phyloP scores from a whole-genome alignment of 2,113 vertebrate species.

The Muntiacus muntjak region DNA sequence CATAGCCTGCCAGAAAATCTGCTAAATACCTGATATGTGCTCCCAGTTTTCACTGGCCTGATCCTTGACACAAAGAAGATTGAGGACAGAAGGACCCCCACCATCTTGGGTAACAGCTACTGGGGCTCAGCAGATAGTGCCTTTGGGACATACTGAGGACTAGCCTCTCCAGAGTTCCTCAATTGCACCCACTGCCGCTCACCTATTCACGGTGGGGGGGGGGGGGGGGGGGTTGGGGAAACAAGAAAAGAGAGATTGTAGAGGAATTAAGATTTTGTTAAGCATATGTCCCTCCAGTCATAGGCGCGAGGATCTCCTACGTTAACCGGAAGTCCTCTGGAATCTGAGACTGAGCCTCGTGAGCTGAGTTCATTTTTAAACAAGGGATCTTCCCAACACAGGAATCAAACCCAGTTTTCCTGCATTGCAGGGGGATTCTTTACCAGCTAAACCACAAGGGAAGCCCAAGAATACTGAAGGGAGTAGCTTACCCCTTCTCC shows the following conservation, averaged over 20 bases:
- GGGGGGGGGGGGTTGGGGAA: background rate
- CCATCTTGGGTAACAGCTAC: background rate
- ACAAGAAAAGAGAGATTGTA: background rate
- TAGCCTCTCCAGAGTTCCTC: background rate
- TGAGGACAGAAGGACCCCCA: background rate
- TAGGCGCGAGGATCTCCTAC: background rate
- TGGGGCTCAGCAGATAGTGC: background rate
- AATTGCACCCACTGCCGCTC: background rate
- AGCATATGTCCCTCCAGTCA: background rate
- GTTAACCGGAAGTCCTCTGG: background rate
- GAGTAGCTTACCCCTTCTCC: no score
- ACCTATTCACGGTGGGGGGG: background rate
- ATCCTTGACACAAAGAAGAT: background rate
- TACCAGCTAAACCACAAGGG: no score
- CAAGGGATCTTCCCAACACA: background rate
- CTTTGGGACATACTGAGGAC: background rate
- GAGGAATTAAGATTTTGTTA: background rate
- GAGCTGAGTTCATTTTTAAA: background rate
- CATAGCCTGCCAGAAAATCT: background rate
- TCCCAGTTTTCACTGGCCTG: background rate
- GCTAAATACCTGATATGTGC: background rate
- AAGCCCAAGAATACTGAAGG: no score
- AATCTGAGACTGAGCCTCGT: background rate
- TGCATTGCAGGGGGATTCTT: background rate
- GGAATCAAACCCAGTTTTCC: background rate